These are phyloP conservation scores for Leucophenga varia DNA, from an alignment of 1,140 invertebrate species.

Conservation along the genomic window DNA sequence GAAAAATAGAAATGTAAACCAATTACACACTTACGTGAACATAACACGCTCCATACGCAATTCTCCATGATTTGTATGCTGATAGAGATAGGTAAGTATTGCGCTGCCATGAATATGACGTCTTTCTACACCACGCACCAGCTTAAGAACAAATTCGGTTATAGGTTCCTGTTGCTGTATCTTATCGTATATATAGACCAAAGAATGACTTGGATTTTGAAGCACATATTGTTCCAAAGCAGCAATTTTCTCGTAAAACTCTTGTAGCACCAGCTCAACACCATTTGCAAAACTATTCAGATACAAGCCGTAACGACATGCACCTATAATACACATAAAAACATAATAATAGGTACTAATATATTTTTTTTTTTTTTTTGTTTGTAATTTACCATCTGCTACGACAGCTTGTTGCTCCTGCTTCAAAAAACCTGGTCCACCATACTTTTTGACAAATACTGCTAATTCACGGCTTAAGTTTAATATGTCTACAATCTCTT, in stretches of 20 bases:
- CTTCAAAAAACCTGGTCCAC: constrained; percentile 1
- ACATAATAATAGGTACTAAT: neutral
- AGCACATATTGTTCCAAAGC: constrained; percentile 61
- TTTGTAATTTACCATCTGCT: constrained; percentile 1
- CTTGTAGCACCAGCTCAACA: constrained; percentile 60
- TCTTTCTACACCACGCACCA: constrained; percentile 60
- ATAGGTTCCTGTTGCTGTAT: constrained; percentile 60
- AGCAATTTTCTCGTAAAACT: constrained; percentile 61
- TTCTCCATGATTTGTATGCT: constrained; percentile 61
- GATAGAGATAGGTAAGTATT: constrained; percentile 62
- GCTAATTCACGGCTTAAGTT: constrained; percentile 32
- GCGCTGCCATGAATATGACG: constrained; percentile 63
- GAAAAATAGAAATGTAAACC: neutral
- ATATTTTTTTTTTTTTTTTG: neutral
- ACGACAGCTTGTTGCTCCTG: neutral
- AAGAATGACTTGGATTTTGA: constrained; percentile 58
- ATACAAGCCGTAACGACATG: constrained; percentile 59
- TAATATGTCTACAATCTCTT: constrained; percentile 37
- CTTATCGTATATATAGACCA: constrained; percentile 59
- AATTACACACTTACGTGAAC: constrained; percentile 54
- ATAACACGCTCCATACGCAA: constrained; percentile 58
- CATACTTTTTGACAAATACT: constrained; percentile 28
- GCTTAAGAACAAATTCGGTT: constrained; percentile 60
- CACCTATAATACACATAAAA: constrained; percentile 5
- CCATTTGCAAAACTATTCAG: constrained; percentile 64